phyloP scores from a whole-genome alignment of 2,113 vertebrate genomes.

The Tyto alba region DNA sequence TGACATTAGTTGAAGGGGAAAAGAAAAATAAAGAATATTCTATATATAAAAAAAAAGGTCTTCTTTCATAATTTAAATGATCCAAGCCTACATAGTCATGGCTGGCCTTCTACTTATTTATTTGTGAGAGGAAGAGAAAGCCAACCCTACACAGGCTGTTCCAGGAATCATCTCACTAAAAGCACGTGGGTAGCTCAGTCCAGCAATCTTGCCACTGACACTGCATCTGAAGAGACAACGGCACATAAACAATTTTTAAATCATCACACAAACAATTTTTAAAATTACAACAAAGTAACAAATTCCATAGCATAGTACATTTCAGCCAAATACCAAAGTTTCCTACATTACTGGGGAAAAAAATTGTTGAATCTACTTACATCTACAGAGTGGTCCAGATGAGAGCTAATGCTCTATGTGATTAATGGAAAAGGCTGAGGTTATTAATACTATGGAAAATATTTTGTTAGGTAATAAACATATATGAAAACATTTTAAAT shows the following conservation, averaged over 20 bases:
- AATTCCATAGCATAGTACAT: not conserved
- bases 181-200: not conserved
- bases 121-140: not conserved
- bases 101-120: not conserved
- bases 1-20: not conserved
- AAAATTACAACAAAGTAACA: not conserved
- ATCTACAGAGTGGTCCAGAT: not conserved
- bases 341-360: not conserved
- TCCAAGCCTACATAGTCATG: not conserved
- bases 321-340: not conserved
- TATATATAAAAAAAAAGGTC: not conserved
- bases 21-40: not conserved
- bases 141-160: not conserved
- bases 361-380: not conserved
- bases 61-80: not conserved
- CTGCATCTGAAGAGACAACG: not conserved
- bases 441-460: not conserved
- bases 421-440: not conserved
- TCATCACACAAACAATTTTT: not conserved
- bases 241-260: too few species aligned
- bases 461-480: not conserved
- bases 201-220: not conserved
- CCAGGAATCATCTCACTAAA: not conserved
- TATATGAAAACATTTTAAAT: not conserved
- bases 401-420: not conserved